Evolutionary conservation across 2,113 vertebrate species (phyloP), one percentile per base, ranked within the genome.

Genomic region (Thymallus thymallus): DNA sequence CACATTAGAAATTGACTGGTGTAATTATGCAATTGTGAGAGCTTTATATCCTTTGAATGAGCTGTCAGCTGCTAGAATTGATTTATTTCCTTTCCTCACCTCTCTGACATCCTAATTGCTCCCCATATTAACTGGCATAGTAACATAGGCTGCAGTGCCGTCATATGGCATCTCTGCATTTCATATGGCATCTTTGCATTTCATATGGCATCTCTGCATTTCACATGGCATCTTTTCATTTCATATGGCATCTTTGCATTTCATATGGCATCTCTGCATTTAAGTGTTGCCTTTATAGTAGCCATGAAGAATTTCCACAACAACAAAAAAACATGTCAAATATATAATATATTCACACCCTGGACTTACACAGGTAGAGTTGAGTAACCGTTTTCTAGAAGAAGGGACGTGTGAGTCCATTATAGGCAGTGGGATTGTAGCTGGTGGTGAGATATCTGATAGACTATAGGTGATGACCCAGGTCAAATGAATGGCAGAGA

Each of bases 1-100:
- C 70, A 68, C 68, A 72, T 76, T 65, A 73, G 55, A 71, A 20
- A 68, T 72, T 71, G 75, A 78, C 60, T 63, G 23, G 63, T 18
- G 65, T 78, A 79, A 77, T 80, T 80, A 77, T 76, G 74, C 46
- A 76, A 80, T 74, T 74, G 68, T 68, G 68, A 29, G 29, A 68
- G 74, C 72, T 72, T 69, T 72, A 26, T 83, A 41, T 83, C 58
- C 55, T 72, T 63, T 20, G 69, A 73, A 73, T 55, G 62, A 80
- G 69, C 66, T 75, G 63, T 70, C 76, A 84, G 69, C 32, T 48
- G 58, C 63, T 76, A 35, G 24, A 83, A 83, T 80, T 63, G 60
- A 67, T 74, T 76, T 64, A 71, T 29, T 56, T 69, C 22, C 29
- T 35, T 75, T 48, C 13, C n/a, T 30, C 35, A 58, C 68, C 46